Base-by-base conservation (phyloP, 2,888 invertebrate species). In the Limnephilus marmoratus region DNA sequence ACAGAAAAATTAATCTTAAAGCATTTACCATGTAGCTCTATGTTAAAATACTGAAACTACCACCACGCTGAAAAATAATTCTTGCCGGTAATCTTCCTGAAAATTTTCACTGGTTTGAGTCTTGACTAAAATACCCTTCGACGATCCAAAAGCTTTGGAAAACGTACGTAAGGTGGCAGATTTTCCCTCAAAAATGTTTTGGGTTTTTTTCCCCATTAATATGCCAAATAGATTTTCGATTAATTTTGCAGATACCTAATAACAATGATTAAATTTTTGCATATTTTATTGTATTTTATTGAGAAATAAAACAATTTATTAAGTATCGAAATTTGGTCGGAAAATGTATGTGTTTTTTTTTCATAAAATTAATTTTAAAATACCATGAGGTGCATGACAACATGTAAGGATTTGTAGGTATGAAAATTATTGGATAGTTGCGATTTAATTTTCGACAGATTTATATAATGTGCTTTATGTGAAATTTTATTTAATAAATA, bases 81-180 rank as follows among this genome's bases (percentile, higher is more conserved):
- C 9, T 68, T 68, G 68, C n/a, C 24, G 1, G 68, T 7, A 68
- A 68, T 68, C 68, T 68, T 68, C 68, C 24, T 68, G n/a, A 68
- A 68, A 34, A 83, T 83, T 83, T 83, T 83, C 83, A 4, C 34
- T 24, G 83, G 83, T 83, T 83, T n/a, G 83, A 83, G 37, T 83
- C 83, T 37, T 37, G 3, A n/a, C 83, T 83, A 0, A 83, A 83
- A 83, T 37, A 24, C 37, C 31, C 24, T 24, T 83, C 0, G 34
- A 9, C 37, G 31, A 13, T 37, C 24, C 0, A 37, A 37, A 83
- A 37, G 83, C 37, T 83, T 83, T 24, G 83, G 83, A n/a, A 83
- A 83, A 83, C 34, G 18, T 31, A 18, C 83, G 83, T 11, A 24
- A 83, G 83, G 37, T 83, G 83, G 37, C 15, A 68, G 68, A 68